These are phyloP conservation scores for Chromoteleia sp. DNA, from an alignment of 2,888 invertebrate genomes.

Conservation along the genomic window DNA sequence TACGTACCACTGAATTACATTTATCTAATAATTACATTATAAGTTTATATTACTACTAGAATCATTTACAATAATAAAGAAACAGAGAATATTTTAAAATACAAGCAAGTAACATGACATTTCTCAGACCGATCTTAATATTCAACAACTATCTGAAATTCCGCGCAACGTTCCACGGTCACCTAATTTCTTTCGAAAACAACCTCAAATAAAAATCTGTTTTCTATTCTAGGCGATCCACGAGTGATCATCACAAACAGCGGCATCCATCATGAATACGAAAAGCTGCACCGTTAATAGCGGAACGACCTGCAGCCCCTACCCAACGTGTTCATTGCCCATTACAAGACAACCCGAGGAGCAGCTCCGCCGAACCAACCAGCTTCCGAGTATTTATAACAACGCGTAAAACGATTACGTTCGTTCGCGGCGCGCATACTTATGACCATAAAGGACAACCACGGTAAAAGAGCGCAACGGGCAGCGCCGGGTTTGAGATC, in stretches of 20 bases:
- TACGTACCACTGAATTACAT: too few species aligned
- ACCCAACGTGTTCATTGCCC: slow-evolving; percentile 20
- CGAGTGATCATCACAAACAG: slow-evolving; percentile 44
- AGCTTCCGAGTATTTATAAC: slow-evolving; percentile 70
- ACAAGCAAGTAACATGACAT: background rate
- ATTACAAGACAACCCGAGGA: slow-evolving; percentile 30
- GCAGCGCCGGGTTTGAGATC: slow-evolving; percentile 55
- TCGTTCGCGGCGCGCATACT: slow-evolving; percentile 70
- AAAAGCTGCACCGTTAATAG: slow-evolving; percentile 45
- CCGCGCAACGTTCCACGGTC: background rate
- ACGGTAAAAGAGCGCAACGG: slow-evolving; percentile 35
- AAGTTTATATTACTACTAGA: background rate
- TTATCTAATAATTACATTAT: too few species aligned
- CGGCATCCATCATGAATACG: slow-evolving; percentile 53
- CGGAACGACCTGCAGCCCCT: background rate
- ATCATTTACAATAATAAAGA: background rate
- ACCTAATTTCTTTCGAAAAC: slow-evolving; percentile 44
- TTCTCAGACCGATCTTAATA: slow-evolving; percentile 27
- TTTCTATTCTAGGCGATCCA: slow-evolving; percentile 51
- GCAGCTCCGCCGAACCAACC: slow-evolving; percentile 18
- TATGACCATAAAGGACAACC: slow-evolving; percentile 69
- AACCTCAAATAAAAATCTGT: slow-evolving; percentile 46
- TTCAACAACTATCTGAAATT: slow-evolving; percentile 32
- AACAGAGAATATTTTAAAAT: background rate
- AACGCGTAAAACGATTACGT: slow-evolving; percentile 66